Evolutionary conservation across 2,113 vertebrate genomes (phyloP), one percentile per base, ranked within the genome.

Genomic region (Cettia cetti): DNA sequence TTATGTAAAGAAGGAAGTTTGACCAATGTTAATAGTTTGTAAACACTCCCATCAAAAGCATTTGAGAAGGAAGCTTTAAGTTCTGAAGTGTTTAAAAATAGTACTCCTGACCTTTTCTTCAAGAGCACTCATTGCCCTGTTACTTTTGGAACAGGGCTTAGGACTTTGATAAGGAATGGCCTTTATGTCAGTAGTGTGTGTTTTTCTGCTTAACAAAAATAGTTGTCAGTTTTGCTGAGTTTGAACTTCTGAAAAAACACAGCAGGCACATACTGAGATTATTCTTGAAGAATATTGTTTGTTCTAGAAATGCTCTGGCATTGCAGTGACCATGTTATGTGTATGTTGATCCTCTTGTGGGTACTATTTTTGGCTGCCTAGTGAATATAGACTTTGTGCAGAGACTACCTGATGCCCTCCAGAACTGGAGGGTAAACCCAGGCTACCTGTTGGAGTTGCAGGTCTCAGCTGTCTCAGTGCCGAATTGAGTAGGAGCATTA

Each of bases 31-130:
- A 71, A 53, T 52, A 30, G 54, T 78, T 70, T 57, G 49, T 33
- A 78, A 83, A 31, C 56, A 66, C 50, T 71, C 70, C 16, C 0
- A 0, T 42, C 35, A 61, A 47, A 93, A 93, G 81, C 91, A 96
- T 70, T 83, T 90, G 96, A 97, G 90, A 95, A 86, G 94, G 89
- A 96, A 94, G 90, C 76, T 89, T 90, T 81, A 92, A 77, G 85
- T 86, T 90, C 88, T 89, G 0, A 70, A 86, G 49, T 21, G 47
- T 93, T 92, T 96, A 96, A 96, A 97, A 96, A 97, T 97, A 97
- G 95, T 68, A 60, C 85, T 90, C 75, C 42, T 94, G 92, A 96
- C 93, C 93, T 96, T 97, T 96, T 89, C 90, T 81, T 96, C 74
- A 92, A 86, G 88, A 88, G 52, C 17, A 28, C n/a, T 92, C 39